Base-by-base conservation (phyloP, 2,888 invertebrate genomes). In the Buathra laborator region DNA sequence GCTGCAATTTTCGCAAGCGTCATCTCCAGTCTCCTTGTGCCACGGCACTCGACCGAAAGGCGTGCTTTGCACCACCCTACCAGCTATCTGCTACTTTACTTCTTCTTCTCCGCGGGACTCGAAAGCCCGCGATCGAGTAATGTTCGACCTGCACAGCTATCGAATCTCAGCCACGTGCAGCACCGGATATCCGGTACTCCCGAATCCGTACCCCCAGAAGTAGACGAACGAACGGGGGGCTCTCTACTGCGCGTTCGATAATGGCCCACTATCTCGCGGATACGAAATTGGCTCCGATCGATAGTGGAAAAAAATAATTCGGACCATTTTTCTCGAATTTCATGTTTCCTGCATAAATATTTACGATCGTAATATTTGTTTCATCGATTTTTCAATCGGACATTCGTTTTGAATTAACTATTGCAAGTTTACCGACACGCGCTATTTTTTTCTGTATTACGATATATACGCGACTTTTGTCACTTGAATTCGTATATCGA, bases 161-260 rank as follows among this genome's bases (percentile, higher is more conserved):
- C 77, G 83, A 85, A 85, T 85, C 85, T 83, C 80, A 83, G 83
- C 83, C 80, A 80, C 85, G 85, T 82, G 83, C 80, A 68, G 66
- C 79, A 82, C 68, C 71, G 82, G 83, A 85, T 77, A 83, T 85
- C 85, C 83, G 80, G 85, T 76, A 83, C 85, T 83, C 80, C 62
- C 9, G 37, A 19, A 74, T 79, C 79, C 78, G 37, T 79, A 74
- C 62, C 68, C 64, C 24, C 59, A 12, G 19, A 64, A 77, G 66
- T 59, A 29, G 19, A 74, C 44, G 67, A 72, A 78, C 62, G 68
- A 68, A 83, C 83, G 24, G 24, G 24, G 78, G 59, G 53, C 62
- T 70, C 62, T 70, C 68, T 62, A 37, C 74, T 79, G 79, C 44
- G 80, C 83, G 83, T 83, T 68, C 83, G 85, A 83, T 77, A 83